phyloP scores from a whole-genome alignment of 2,113 vertebrate genomes.

The Paramormyrops kingsleyae region DNA sequence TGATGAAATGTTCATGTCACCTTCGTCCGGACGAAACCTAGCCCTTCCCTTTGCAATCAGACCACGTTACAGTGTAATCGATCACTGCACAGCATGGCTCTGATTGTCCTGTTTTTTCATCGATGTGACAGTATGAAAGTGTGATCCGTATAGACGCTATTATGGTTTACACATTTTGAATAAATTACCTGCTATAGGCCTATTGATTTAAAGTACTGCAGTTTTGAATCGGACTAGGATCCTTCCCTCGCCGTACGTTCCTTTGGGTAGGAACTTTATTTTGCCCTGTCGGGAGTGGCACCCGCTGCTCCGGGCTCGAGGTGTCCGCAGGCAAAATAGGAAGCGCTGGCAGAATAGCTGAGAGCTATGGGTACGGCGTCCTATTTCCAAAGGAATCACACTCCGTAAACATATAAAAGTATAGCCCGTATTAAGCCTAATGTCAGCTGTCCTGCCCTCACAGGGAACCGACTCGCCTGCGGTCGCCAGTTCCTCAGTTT shows the following conservation, averaged over 20 bases:
- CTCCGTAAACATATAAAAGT: not conserved
- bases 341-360: not conserved
- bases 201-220: not conserved
- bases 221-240: not conserved
- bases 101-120: not conserved
- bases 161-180: not conserved
- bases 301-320: not conserved
- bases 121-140: not conserved
- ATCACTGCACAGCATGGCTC: not conserved
- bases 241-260: not conserved
- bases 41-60: not conserved
- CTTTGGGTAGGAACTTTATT: not conserved
- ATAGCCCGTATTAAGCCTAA: not conserved
- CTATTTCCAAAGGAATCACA: not conserved
- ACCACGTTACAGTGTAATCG: not conserved
- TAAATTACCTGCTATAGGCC: not conserved
- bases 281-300: not conserved
- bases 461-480: not conserved
- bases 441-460: not conserved
- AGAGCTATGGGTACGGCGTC: not conserved
- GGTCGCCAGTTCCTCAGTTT: not conserved
- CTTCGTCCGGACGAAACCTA: not conserved
- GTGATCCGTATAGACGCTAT: not conserved
- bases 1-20: not conserved
- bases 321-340: not conserved